Evolutionary conservation across 1,140 invertebrate species (phyloP).

Genomic region (Chironomus striatipennis): DNA sequence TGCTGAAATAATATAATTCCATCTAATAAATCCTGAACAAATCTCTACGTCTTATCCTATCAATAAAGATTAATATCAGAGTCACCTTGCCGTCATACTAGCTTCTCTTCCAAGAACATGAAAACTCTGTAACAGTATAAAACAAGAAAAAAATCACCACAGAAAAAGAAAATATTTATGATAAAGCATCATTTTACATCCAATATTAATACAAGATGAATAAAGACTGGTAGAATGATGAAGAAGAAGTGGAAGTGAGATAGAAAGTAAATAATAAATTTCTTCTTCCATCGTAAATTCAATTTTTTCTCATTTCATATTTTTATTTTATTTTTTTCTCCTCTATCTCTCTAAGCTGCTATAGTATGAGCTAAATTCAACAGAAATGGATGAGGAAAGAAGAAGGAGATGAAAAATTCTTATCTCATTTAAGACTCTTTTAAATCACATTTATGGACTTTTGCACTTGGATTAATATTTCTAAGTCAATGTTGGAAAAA

Average conservation of each 20-base stretch:
- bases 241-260: neutral
- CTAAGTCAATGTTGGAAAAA: too few species aligned
- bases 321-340: neutral
- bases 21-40: neutral
- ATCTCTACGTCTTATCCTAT: neutral
- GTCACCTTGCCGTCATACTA: too few species aligned
- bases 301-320: neutral
- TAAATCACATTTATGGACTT: constrained; percentile 13
- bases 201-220: neutral
- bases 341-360: neutral
- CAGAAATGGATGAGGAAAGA: neutral
- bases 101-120: too few species aligned
- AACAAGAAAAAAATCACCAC: too few species aligned
- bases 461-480: neutral
- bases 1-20: too few species aligned
- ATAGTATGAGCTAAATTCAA: neutral
- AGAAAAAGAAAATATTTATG: too few species aligned
- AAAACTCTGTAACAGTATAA: too few species aligned
- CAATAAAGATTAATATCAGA: too few species aligned
- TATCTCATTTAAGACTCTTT: constrained; percentile 1
- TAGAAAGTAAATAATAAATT: constrained; percentile 10
- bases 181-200: neutral
- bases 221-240: too few species aligned
- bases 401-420: neutral
- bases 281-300: neutral